Evolutionary conservation across 2,113 vertebrate species (phyloP).

Genomic region (Oostethus manadensis): DNA sequence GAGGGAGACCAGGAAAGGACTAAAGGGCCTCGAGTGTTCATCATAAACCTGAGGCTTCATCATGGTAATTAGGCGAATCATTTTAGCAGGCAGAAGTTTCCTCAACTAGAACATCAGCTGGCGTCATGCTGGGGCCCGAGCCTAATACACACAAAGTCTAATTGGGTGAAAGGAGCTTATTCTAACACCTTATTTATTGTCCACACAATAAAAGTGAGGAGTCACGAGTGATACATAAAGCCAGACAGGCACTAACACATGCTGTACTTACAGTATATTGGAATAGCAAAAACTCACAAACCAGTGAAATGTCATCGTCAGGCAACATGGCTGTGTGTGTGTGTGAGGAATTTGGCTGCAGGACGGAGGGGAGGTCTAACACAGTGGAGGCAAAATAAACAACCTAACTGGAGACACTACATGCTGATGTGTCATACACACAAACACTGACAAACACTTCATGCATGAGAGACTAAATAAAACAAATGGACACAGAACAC

Average conservation of each 20-base stretch:
- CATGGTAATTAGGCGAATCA: conserved; percentile 58
- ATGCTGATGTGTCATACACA: conserved; percentile 41
- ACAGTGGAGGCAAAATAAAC: conserved; percentile 47
- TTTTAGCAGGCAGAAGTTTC: conserved; percentile 58
- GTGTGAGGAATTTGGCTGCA: neutral
- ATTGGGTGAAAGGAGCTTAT: neutral
- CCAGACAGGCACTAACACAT: neutral
- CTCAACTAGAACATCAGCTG: conserved; percentile 40
- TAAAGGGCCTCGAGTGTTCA: conserved; percentile 60
- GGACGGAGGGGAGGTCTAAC: conserved; percentile 29
- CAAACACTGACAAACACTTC: conserved; percentile 25
- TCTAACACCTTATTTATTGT: neutral
- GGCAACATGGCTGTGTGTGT: conserved; percentile 4
- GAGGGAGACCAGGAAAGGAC: conserved; percentile 38
- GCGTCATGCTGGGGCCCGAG: conserved; percentile 23
- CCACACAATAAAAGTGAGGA: neutral
- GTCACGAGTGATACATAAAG: neutral
- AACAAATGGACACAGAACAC: conserved; percentile 8
- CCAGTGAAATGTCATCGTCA: neutral
- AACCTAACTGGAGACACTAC: conserved; percentile 44
- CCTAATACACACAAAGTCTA: conserved; percentile 17
- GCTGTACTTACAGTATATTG: neutral
- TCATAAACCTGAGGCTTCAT: conserved; percentile 57
- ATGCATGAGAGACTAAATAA: conserved; percentile 36
- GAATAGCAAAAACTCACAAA: neutral